Conservation (phyloP, 2,888 invertebrate species). For the Phyllotreta cruciferae region DNA sequence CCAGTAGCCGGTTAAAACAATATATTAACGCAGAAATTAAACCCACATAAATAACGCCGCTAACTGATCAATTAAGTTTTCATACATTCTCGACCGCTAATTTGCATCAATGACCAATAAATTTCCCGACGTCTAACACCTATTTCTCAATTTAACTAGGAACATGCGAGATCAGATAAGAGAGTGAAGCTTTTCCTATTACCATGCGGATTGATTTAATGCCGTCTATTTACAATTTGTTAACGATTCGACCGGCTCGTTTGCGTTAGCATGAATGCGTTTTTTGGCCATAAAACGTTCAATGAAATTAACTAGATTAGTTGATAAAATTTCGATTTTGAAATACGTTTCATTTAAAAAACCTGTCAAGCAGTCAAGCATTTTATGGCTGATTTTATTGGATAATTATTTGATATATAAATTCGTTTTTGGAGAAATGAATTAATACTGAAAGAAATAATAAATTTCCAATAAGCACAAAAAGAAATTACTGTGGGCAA, state of each 20-base stretch:
- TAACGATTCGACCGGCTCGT: too few relatives aligned
- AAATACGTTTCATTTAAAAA: too few relatives aligned
- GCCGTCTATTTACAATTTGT: not conserved
- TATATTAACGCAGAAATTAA: conserved; percentile 5
- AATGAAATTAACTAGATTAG: too few relatives aligned
- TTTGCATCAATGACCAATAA: conserved; percentile 43
- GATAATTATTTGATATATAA: too few relatives aligned
- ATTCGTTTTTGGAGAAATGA: too few relatives aligned
- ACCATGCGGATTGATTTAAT: conserved; percentile 20
- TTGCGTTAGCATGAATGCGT: too few relatives aligned
- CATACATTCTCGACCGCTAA: conserved; percentile 22
- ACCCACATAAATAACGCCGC: not conserved
- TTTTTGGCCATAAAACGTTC: too few relatives aligned
- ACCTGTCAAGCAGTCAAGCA: too few relatives aligned
- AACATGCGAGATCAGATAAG: conserved; percentile 41
- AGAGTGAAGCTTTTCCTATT: conserved; percentile 30
- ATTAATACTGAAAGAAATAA: too few relatives aligned
- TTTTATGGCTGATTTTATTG: too few relatives aligned
- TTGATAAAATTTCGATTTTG: too few relatives aligned
- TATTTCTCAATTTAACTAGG: conserved; percentile 43
- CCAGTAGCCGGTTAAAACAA: not conserved
- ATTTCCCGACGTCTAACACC: conserved; percentile 36
- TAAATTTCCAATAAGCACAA: not conserved
- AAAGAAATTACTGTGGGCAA: conserved; percentile 36
- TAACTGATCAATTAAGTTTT: conserved; percentile 5